These are phyloP conservation scores for Myiothlypis chrysogaster DNA, from an alignment of 2,797 vertebrate species.

Conservation along the genomic window DNA sequence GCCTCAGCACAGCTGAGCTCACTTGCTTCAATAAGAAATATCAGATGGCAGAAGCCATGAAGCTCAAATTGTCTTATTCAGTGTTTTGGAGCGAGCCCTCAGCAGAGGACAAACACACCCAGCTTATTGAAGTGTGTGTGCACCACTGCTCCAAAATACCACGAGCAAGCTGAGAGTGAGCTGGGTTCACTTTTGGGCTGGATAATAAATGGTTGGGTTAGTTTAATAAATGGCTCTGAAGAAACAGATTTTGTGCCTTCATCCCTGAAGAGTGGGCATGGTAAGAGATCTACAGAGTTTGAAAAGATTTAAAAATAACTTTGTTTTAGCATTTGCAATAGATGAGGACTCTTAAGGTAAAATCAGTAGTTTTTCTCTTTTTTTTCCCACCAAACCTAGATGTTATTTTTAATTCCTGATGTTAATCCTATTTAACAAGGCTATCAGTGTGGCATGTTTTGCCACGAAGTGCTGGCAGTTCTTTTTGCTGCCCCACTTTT, in stretches of 20 bases:
- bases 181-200: background rate
- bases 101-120: background rate
- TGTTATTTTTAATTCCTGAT: constrained; percentile 60
- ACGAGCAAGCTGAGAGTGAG: background rate
- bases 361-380: background rate
- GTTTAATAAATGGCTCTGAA: background rate
- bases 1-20: background rate
- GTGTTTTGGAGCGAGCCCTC: background rate
- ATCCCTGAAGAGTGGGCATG: background rate
- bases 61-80: background rate
- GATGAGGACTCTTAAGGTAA: constrained; percentile 9
- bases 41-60: background rate
- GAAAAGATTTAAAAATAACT: constrained; percentile 11
- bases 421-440: constrained; percentile 47
- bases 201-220: background rate
- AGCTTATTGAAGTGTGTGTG: rapidly evolving
- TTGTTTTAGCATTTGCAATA: background rate
- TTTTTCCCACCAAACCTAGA: background rate
- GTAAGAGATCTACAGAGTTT: background rate
- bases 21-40: background rate
- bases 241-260: background rate
- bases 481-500: constrained; percentile 47
- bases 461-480: constrained; percentile 32
- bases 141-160: background rate
- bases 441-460: constrained; percentile 2